Evolutionary conservation across 2,888 invertebrate genomes (phyloP).

Genomic region (Calameuta pallipes): DNA sequence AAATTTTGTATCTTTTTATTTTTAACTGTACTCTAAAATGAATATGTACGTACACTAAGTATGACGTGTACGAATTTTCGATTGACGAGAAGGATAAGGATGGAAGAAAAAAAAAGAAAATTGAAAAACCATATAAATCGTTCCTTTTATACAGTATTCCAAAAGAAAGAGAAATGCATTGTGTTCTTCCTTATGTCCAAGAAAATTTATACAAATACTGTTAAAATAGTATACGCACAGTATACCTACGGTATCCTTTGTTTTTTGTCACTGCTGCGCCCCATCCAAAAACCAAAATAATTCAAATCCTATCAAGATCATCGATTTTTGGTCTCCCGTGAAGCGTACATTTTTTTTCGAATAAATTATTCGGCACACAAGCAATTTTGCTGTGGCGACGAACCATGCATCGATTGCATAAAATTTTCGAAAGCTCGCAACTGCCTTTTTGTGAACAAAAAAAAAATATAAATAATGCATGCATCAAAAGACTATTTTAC

Average conservation of each 20-base stretch:
- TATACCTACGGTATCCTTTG: not conserved
- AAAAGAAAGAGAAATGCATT: not conserved
- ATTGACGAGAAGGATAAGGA: not conserved
- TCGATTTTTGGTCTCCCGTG: not conserved
- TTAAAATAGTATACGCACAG: not conserved
- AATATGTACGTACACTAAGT: not conserved
- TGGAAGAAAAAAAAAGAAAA: not conserved
- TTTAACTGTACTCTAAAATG: not conserved
- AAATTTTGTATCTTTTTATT: not conserved
- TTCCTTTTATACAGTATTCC: conserved; percentile 1
- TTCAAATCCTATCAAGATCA: not conserved
- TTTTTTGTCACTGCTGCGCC: not conserved
- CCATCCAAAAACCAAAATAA: not conserved
- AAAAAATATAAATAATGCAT: too few species aligned
- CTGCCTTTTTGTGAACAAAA: not conserved
- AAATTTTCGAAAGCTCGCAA: not conserved
- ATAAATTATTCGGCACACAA: not conserved
- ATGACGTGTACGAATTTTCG: not conserved
- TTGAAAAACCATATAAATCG: not conserved
- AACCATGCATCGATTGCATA: not conserved
- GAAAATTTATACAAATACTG: not conserved
- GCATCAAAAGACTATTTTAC: not conserved
- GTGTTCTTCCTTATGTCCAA: not conserved
- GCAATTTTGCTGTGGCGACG: not conserved
- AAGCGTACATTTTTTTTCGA: not conserved